These are phyloP conservation scores for Sphaerodactylus townsendi DNA, from an alignment of 2,113 vertebrate genomes.

Conservation along the genomic window DNA sequence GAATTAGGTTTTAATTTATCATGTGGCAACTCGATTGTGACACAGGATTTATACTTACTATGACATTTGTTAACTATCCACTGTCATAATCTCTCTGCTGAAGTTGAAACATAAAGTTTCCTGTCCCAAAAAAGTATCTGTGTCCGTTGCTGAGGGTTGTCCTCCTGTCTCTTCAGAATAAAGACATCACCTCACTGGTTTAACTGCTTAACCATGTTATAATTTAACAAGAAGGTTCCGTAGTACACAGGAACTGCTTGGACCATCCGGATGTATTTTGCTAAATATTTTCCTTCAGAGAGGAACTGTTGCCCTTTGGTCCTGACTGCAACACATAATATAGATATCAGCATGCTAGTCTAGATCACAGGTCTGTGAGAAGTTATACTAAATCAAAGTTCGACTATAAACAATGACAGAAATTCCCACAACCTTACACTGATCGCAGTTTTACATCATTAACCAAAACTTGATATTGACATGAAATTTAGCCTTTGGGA, in stretches of 20 bases:
- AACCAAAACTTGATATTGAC: neutral
- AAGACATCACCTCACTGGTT: neutral
- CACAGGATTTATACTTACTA: neutral
- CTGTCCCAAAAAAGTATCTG: neutral
- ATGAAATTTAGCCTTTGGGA: neutral
- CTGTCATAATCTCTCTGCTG: neutral
- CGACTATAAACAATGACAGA: neutral
- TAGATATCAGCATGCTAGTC: too few relatives aligned
- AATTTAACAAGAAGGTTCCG: constrained; percentile 22
- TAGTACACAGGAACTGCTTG: neutral
- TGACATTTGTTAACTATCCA: neutral
- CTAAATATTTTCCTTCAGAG: neutral
- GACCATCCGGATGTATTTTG: neutral
- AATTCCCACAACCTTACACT: neutral
- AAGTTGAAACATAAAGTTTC: neutral
- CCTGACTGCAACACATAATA: too few relatives aligned
- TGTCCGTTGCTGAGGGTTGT: neutral
- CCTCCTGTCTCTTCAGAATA: neutral
- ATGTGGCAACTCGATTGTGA: neutral
- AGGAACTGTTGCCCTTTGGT: too few relatives aligned
- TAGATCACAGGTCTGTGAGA: too few relatives aligned
- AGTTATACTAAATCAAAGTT: neutral
- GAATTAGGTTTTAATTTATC: neutral
- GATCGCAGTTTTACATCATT: neutral
- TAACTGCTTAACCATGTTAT: constrained; percentile 2